These are phyloP conservation scores for Mirounga angustirostris DNA, from an alignment of 2,113 vertebrate genomes.

Conservation along the genomic window DNA sequence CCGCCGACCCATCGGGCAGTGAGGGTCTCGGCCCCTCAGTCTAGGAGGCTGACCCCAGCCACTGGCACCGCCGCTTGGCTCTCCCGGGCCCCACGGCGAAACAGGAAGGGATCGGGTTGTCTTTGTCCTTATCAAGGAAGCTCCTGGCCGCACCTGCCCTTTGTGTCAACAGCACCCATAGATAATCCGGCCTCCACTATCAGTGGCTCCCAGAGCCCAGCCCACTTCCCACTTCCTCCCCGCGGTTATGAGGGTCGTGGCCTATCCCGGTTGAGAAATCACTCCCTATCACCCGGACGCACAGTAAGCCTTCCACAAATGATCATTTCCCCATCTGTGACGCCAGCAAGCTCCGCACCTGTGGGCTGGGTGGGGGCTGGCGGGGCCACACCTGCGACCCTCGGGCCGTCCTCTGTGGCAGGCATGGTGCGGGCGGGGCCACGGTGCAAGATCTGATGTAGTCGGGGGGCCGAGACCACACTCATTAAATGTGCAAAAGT, in stretches of 20 bases:
- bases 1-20: not conserved
- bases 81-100: not conserved
- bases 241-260: accelerated
- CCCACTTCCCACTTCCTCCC: not conserved
- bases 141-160: slow-evolving; percentile 67
- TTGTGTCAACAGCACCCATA: slow-evolving; percentile 77
- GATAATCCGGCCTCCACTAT: not conserved
- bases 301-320: accelerated
- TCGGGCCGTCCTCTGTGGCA: not conserved
- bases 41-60: not conserved
- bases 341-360: not conserved
- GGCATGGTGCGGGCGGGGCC: accelerated
- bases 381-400: not conserved
- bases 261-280: not conserved
- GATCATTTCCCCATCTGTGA: not conserved
- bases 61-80: not conserved
- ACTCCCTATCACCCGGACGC: accelerated
- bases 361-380: not conserved
- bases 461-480: accelerated
- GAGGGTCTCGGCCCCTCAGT: not conserved
- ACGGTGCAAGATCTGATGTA: accelerated
- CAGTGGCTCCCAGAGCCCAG: not conserved
- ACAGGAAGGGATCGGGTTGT: not conserved
- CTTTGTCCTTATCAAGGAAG: slow-evolving; percentile 61
- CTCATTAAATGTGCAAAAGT: accelerated